These are phyloP conservation scores for Stenichneumon culpator DNA, from an alignment of 2,888 invertebrate genomes.

Conservation along the genomic window DNA sequence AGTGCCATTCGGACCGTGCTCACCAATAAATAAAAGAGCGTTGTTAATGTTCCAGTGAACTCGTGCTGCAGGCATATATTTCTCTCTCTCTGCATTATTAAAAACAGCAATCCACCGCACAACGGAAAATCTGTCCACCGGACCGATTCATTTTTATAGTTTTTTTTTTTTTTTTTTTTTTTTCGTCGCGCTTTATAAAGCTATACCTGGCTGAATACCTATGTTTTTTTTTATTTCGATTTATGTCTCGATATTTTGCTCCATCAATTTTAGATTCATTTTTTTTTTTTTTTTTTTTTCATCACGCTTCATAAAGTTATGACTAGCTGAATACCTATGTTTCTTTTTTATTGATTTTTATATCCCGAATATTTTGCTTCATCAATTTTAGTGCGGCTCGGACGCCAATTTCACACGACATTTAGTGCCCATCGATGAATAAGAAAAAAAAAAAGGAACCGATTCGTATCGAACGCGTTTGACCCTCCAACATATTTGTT, in stretches of 20 bases:
- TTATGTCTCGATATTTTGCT: slow-evolving; percentile 27
- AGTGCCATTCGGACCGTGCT: background rate
- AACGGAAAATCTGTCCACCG: background rate
- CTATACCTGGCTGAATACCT: background rate
- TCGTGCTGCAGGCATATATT: background rate
- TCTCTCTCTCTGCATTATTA: background rate
- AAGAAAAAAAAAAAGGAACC: slow-evolving; percentile 22
- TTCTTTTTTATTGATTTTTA: background rate
- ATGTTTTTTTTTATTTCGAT: background rate
- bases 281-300: background rate
- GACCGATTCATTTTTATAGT: background rate
- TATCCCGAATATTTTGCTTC: slow-evolving; percentile 33
- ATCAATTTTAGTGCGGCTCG: slow-evolving; percentile 28
- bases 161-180: background rate
- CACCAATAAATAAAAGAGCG: background rate
- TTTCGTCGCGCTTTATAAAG: slow-evolving; percentile 4
- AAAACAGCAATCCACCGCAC: background rate
- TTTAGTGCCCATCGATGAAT: slow-evolving; percentile 47
- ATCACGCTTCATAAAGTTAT: slow-evolving; percentile 12
- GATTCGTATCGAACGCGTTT: slow-evolving; percentile 5
- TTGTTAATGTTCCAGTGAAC: background rate
- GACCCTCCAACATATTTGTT: slow-evolving; percentile 32
- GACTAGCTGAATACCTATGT: background rate
- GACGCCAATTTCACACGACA: slow-evolving; percentile 63
- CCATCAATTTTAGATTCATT: slow-evolving; percentile 22